phyloP scores from a whole-genome alignment of 2,888 invertebrate species.

The Cantharis rufa region DNA sequence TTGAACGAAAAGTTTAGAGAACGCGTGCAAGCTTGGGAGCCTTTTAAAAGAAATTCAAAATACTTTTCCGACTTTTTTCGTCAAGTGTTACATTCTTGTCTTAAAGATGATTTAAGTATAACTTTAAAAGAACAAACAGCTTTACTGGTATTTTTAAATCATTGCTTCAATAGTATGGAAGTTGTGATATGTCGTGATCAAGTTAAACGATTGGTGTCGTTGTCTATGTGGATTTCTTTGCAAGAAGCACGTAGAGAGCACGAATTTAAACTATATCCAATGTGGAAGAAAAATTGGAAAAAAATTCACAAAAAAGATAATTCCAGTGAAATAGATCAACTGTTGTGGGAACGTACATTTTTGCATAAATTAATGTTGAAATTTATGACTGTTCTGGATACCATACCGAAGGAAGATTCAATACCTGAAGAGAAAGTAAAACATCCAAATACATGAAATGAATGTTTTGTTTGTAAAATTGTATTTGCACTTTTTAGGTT shows the following conservation, averaged over 20 bases:
- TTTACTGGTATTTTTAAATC: constrained; percentile 88
- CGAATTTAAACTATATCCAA: constrained; percentile 83
- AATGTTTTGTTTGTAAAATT: neutral
- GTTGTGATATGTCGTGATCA: constrained; percentile 91
- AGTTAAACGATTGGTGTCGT: constrained; percentile 83
- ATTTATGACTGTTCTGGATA: constrained; percentile 81
- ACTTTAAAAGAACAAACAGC: constrained; percentile 81
- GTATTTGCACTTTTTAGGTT: constrained; percentile 53
- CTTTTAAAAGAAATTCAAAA: constrained; percentile 76
- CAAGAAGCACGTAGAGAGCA: constrained; percentile 82
- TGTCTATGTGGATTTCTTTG: constrained; percentile 92
- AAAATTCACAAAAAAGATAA: constrained; percentile 85
- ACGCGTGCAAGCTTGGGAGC: constrained; percentile 94
- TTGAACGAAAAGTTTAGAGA: constrained; percentile 98
- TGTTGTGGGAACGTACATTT: constrained; percentile 86
- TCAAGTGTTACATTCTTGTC: constrained; percentile 75
- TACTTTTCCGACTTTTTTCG: constrained; percentile 83
- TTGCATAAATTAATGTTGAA: constrained; percentile 83
- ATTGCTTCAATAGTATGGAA: constrained; percentile 98
- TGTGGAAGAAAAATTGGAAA: constrained; percentile 92
- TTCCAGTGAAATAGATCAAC: constrained; percentile 67
- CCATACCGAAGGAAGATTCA: constrained; percentile 68
- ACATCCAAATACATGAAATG: neutral
- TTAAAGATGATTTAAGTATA: constrained; percentile 63
- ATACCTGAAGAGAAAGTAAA: constrained; percentile 62